phyloP scores from a whole-genome alignment of 2,888 invertebrate genomes.

The Drosophila ezoana region DNA sequence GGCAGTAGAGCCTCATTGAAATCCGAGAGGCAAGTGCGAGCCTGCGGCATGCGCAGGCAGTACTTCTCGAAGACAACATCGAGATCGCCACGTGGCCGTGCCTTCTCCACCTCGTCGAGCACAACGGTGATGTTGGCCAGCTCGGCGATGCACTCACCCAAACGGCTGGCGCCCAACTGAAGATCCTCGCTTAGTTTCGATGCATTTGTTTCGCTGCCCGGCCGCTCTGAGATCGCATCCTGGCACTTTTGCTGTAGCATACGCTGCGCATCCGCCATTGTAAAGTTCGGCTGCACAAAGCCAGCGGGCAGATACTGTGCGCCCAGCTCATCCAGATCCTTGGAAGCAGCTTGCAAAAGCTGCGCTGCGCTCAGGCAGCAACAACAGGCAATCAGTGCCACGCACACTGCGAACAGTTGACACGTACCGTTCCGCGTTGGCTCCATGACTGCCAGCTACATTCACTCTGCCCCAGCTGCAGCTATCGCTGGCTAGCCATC shows the following conservation, averaged over 20 bases:
- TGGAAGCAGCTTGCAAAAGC: constrained; percentile 33
- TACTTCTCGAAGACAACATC: constrained; percentile 90
- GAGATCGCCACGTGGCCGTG: constrained; percentile 88
- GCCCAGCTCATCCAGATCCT: constrained; percentile 56
- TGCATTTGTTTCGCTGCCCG: constrained; percentile 31
- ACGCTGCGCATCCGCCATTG: constrained; percentile 85
- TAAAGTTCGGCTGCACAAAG: constrained; percentile 52
- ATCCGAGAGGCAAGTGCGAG: constrained; percentile 86
- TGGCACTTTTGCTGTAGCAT: constrained; percentile 88
- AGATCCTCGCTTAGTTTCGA: constrained; percentile 41
- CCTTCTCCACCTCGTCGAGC: constrained; percentile 88
- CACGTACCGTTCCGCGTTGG: constrained; percentile 43
- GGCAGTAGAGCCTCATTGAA: constrained; percentile 87
- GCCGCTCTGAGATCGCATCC: constrained; percentile 86
- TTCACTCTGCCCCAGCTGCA: background rate
- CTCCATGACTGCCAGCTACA: constrained; percentile 47
- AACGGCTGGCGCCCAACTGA: constrained; percentile 45
- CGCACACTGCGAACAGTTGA: constrained; percentile 21
- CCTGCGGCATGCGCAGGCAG: constrained; percentile 86
- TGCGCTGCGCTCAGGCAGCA: constrained; percentile 27
- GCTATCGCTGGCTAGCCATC: constrained; percentile 3
- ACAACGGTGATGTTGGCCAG: constrained; percentile 87
- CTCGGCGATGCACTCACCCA: constrained; percentile 52
- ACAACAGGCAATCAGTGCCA: constrained; percentile 12
- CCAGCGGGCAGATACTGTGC: constrained; percentile 66